Conservation (phyloP, 2,113 vertebrate species). For the Plotosus lineatus region DNA sequence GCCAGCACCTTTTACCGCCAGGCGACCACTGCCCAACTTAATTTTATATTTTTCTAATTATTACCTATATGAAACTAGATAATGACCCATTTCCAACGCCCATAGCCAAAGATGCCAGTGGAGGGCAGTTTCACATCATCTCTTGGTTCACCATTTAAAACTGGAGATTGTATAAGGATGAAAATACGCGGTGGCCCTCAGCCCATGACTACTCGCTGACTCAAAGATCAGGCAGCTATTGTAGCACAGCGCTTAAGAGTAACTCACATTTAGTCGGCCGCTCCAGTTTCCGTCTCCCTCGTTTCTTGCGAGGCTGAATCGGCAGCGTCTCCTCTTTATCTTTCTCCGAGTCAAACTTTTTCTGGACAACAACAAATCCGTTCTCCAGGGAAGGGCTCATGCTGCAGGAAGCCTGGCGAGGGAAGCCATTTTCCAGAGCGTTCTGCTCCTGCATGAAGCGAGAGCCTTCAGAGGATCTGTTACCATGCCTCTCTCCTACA, state of each 20-base stretch:
- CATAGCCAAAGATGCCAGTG: conserved; percentile 15
- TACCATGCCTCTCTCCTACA: conserved; percentile 59
- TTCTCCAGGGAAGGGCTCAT: conserved; percentile 81
- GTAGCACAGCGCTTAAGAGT: conserved; percentile 27
- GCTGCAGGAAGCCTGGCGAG: conserved; percentile 61
- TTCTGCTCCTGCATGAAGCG: conserved; percentile 74
- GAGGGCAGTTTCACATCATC: conserved; percentile 8
- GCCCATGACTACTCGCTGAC: neutral
- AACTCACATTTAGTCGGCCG: conserved; percentile 83
- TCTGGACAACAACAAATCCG: conserved; percentile 77
- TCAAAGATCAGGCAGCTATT: conserved; percentile 24
- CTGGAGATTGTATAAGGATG: neutral
- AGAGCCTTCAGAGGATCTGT: conserved; percentile 59
- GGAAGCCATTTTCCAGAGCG: conserved; percentile 75
- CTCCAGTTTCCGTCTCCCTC: conserved; percentile 85
- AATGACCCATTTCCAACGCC: neutral
- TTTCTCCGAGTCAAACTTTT: conserved; percentile 75
- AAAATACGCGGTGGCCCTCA: conserved; percentile 16
- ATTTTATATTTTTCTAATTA: neutral
- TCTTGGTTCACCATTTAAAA: conserved; percentile 12
- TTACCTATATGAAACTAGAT: neutral
- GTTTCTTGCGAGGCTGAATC: conserved; percentile 72
- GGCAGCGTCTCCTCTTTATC: conserved; percentile 77
- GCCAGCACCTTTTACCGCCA: no score
- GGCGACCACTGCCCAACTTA: no score